phyloP scores from a whole-genome alignment of 2,113 vertebrate genomes.

The Cyanoliseus patagonus region DNA sequence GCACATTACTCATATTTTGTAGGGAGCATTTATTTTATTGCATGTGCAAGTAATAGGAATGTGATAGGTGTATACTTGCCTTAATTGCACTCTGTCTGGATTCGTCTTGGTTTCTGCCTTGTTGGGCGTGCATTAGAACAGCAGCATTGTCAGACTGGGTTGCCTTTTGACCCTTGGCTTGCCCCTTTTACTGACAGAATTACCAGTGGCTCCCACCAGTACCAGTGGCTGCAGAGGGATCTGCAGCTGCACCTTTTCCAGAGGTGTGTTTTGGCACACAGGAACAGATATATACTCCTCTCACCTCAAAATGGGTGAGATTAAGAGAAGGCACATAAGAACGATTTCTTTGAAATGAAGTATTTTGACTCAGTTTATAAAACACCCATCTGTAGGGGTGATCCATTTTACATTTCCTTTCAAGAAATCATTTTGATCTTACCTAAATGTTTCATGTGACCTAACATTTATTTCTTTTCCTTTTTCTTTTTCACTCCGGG shows the following conservation, averaged over 20 bases:
- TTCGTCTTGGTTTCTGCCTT: not conserved
- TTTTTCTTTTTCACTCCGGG: not conserved
- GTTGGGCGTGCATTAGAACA: not conserved
- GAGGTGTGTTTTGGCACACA: not conserved
- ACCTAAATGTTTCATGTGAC: not conserved
- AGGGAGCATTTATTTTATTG: not conserved
- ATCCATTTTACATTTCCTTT: constrained; percentile 15
- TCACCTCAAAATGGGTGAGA: not conserved
- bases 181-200: not conserved
- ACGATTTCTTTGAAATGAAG: not conserved
- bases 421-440: not conserved
- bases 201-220: not conserved
- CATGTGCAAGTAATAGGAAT: not conserved
- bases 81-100: not conserved
- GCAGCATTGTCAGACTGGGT: not conserved
- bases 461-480: not conserved
- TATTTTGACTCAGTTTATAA: constrained; percentile 10
- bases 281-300: not conserved
- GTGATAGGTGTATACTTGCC: too few species aligned
- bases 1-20: not conserved
- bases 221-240: not conserved
- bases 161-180: not conserved
- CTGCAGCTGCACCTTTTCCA: not conserved
- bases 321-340: not conserved
- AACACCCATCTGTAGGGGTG: not conserved